Base-by-base conservation (phyloP, 2,113 vertebrate genomes). In the Nematolebias whitei region DNA sequence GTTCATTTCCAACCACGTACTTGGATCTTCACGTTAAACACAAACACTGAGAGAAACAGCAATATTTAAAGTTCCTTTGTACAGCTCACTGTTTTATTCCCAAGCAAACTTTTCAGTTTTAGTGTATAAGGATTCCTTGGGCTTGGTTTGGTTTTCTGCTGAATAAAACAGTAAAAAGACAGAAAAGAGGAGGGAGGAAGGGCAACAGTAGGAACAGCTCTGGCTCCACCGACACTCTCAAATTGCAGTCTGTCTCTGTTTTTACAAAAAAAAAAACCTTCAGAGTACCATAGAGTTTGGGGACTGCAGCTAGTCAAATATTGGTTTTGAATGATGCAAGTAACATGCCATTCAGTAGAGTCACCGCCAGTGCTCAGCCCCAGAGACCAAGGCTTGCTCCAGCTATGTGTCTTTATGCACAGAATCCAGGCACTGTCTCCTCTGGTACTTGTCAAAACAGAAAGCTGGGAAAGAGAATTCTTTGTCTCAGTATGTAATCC, bases 261-360 rank as follows among this genome's bases (percentile, higher is more conserved):
- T 56, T 45, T 5, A 55, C 59, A 67, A 63, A n/a, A n/a, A n/a
- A n/a, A n/a, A n/a, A 59, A 72, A 53, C 2, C 68, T 40, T 29
- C 22, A 10, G 54, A 76, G 72, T 19, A 49, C 73, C 62, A 68
- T 62, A 56, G 75, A 71, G 75, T 84, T 78, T 62, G 62, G 83
- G 76, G 85, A 87, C 78, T 61, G 70, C 76, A 82, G 78, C 60
- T 75, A 75, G 66, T 85, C 79, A 80, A 87, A 88, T 83, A 86
- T 86, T 87, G 76, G 76, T 82, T 87, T 73, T 80, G 78, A 80
- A 68, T 79, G 83, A 83, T 76, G 74, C 69, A 68, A 86, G 85
- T 61, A 65, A 71, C 55, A 41, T 74, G 74, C 2, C 68, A 68
- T 79, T 68, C 38, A 72, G 76, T 63, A 72, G 45, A 66, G 63